A percentile compares a stretch with the other conserved stretches of the same genome.
Evolutionary conservation across 2,888 invertebrate species (phyloP).

Genomic region (Sesia bembeciformis): DNA sequence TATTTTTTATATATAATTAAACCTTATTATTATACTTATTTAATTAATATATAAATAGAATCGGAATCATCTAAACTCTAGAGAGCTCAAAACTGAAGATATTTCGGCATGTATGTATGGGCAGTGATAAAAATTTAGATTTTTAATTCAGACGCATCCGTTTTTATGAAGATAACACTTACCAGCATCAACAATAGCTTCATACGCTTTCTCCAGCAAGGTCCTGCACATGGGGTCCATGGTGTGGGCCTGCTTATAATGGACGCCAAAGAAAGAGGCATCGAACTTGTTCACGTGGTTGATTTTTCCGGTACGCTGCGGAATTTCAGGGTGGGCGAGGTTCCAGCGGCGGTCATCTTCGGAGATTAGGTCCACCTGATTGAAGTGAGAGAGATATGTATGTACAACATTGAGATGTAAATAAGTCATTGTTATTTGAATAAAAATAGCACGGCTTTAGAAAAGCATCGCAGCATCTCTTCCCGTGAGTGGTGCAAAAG

Average conservation of each 20-base stretch:
- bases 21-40: no score
- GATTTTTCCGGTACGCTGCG: conserved; percentile 82
- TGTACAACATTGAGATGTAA: no score
- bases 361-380: conserved; percentile 86
- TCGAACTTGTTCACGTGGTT: conserved; percentile 82
- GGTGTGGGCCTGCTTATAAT: conserved; percentile 82
- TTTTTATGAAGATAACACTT: conserved; percentile 10
- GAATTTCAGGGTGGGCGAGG: conserved; percentile 81
- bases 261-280: conserved; percentile 83
- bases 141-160: not conserved
- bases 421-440: no score
- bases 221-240: conserved; percentile 87
- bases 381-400: not conserved
- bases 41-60: no score
- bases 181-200: conserved; percentile 85
- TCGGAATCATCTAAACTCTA: no score
- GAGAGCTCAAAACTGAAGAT: no score
- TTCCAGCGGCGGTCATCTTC: conserved; percentile 86
- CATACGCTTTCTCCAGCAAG: conserved; percentile 84
- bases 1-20: no score
- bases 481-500: no score
- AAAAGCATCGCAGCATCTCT: no score
- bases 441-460: no score
- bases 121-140: no score
- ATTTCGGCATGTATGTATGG: no score